phyloP scores from a whole-genome alignment of 2,797 vertebrate species.

The Cercopithecus petaurista region DNA sequence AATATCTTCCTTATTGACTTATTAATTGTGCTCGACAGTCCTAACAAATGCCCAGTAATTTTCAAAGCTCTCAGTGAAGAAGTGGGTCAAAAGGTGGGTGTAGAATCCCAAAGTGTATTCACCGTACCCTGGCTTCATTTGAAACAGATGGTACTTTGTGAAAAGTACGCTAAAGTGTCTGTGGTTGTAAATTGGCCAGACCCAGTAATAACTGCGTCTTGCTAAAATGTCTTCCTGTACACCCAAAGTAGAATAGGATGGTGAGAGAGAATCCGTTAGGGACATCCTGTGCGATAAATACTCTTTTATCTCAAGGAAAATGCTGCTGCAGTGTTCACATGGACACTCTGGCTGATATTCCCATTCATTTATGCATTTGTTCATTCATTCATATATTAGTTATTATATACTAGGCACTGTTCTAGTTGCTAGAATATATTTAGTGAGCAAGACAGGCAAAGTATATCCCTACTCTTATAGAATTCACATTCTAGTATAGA shows the following conservation, averaged over 20 bases:
- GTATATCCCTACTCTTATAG: not conserved
- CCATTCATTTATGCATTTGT: not conserved
- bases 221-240: not conserved
- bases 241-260: not conserved
- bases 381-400: not conserved
- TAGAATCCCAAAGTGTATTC: slow-evolving; percentile 13
- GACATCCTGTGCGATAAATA: not conserved
- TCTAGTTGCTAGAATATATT: not conserved
- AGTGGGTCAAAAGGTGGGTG: not conserved
- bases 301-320: slow-evolving; percentile 7
- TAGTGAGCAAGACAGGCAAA: not conserved
- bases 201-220: not conserved
- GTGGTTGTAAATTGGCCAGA: not conserved
- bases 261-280: not conserved
- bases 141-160: not conserved
- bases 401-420: not conserved
- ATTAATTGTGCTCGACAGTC: not conserved
- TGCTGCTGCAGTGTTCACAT: not conserved
- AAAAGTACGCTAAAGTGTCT: not conserved
- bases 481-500: not conserved
- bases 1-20: not conserved
- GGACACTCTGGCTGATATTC: not conserved
- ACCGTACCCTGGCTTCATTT: not conserved
- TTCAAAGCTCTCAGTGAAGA: slow-evolving; percentile 19
- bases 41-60: not conserved